These are phyloP conservation scores for Teleiodes luculella DNA, from an alignment of 2,888 invertebrate genomes.

Conservation along the genomic window DNA sequence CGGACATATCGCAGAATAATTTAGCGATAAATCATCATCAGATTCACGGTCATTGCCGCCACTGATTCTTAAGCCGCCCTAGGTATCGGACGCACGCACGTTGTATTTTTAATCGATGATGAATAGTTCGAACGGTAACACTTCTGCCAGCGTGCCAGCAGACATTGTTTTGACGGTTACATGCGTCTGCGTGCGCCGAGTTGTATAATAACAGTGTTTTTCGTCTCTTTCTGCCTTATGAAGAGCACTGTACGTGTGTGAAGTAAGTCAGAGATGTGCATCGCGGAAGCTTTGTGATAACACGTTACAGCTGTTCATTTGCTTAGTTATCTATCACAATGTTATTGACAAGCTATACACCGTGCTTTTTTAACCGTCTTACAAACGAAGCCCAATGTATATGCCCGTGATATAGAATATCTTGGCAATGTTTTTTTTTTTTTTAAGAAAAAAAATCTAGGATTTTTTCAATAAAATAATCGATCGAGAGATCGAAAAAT, in stretches of 20 bases:
- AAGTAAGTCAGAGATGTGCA: not conserved
- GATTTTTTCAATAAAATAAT: no score
- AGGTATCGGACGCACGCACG: constrained; percentile 9
- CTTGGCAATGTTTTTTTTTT: no score
- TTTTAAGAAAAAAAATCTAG: no score
- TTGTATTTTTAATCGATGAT: constrained; percentile 21
- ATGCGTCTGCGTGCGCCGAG: not conserved
- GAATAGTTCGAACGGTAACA: constrained; percentile 12
- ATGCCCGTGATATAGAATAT: no score
- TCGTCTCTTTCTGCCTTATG: constrained; percentile 1
- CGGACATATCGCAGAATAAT: not conserved
- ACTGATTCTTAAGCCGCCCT: not conserved
- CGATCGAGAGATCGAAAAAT: no score
- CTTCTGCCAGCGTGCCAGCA: constrained; percentile 8
- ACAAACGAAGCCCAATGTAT: no score
- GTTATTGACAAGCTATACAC: not conserved
- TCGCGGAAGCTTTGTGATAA: not conserved
- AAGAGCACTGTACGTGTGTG: constrained; percentile 2
- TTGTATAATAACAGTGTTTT: constrained; percentile 4
- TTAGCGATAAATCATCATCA: not conserved
- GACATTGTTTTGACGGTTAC: constrained; percentile 17
- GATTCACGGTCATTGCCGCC: not conserved
- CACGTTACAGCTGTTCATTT: not conserved
- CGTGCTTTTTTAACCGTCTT: no score
- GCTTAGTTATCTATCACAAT: not conserved